Conservation (phyloP, 2,113 vertebrate genomes). For the Chlorocebus sabaeus region DNA sequence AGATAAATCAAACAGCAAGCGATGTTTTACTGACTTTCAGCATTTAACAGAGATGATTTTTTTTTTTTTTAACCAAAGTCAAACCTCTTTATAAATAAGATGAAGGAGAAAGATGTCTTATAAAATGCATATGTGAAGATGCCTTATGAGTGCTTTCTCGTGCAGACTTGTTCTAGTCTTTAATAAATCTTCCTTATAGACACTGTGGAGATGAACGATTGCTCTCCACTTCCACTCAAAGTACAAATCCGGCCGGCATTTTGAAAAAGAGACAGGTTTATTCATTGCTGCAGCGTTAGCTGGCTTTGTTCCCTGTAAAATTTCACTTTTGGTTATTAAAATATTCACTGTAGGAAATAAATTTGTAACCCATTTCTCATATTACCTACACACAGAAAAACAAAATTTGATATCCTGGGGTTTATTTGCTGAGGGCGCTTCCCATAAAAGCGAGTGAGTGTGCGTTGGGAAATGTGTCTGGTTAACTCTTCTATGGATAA, state of each 20-base stretch:
- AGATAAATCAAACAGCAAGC: not conserved
- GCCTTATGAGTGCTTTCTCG: not conserved
- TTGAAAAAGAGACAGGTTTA: conserved; percentile 45
- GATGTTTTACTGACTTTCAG: not conserved
- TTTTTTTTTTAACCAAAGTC: not conserved
- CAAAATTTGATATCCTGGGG: conserved; percentile 79
- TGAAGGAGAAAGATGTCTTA: not conserved
- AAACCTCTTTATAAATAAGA: not conserved
- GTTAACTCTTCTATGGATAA: conserved; percentile 72
- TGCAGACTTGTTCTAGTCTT: not conserved
- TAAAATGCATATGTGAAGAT: not conserved
- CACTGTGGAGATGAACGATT: not conserved
- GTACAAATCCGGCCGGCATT: conserved; percentile 16
- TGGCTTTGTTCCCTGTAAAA: conserved; percentile 76
- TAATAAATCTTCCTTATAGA: not conserved
- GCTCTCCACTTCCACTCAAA: not conserved
- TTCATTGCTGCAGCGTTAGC: conserved; percentile 56
- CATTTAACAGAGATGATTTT: not conserved
- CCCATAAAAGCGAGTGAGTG: conserved; percentile 74
- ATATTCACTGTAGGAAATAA: conserved; percentile 68
- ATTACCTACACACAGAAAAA: conserved; percentile 80
- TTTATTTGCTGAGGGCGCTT: conserved; percentile 80
- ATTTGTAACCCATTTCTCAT: conserved; percentile 77
- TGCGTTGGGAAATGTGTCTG: conserved; percentile 67
- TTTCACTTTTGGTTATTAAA: conserved; percentile 80